Evolutionary conservation across 2,113 vertebrate genomes (phyloP).

Genomic region (Tachysurus fulvidraco): DNA sequence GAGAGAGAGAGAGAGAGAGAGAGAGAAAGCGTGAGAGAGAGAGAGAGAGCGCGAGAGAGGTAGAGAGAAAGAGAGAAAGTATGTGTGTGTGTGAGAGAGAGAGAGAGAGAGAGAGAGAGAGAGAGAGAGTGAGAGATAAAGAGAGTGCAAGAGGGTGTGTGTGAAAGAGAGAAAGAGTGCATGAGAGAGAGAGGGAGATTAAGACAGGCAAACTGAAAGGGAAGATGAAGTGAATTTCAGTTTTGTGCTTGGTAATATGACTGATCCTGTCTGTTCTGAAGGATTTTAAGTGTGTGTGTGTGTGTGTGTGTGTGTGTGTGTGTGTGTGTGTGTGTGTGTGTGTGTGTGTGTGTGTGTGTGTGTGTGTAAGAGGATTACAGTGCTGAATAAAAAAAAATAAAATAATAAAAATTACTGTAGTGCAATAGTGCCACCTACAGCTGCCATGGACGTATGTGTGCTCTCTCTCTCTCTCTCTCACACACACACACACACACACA

Average conservation of each 20-base stretch:
- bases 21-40: too few relatives aligned
- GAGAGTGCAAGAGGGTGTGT: background rate
- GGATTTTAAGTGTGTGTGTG: constrained; percentile 37
- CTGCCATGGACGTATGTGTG: background rate
- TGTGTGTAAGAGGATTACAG: constrained; percentile 30
- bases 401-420: constrained; percentile 4
- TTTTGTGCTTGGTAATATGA: constrained; percentile 46
- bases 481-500: background rate
- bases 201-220: background rate
- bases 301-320: constrained; percentile 37
- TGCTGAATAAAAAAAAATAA: background rate
- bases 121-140: too few relatives aligned
- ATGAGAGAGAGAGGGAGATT: background rate
- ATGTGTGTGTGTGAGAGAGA: too few relatives aligned
- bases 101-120: too few relatives aligned
- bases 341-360: constrained; percentile 35
- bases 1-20: too few relatives aligned
- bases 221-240: constrained; percentile 33
- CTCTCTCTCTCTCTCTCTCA: background rate
- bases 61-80: too few relatives aligned
- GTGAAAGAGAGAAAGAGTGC: background rate
- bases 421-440: constrained; percentile 69
- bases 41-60: too few relatives aligned
- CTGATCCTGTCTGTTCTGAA: constrained; percentile 47
- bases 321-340: constrained; percentile 39